Percentiles rank a stretch among this genome's conserved stretches.
These are phyloP conservation scores for Diabrotica virgifera DNA, from an alignment of 1,140 invertebrate species.

Conservation along the genomic window DNA sequence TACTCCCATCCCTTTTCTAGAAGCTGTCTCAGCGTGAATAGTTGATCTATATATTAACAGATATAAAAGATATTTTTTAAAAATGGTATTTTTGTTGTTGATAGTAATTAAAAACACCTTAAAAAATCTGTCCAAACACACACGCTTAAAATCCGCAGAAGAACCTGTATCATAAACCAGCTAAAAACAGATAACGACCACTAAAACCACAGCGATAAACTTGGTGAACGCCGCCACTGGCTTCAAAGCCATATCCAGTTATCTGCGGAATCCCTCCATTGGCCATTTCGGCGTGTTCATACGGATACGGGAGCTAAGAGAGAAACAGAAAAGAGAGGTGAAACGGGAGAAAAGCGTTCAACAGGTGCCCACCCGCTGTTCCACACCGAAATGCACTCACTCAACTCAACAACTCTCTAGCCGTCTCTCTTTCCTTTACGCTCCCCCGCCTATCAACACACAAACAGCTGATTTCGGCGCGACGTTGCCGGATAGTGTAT, in stretches of 20 bases:
- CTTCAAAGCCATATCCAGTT: constrained; percentile 8
- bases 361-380: constrained; percentile 11
- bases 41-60: not conserved
- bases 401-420: constrained; percentile 5
- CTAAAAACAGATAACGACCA: not conserved
- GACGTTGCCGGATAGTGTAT: not conserved
- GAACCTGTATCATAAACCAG: not conserved
- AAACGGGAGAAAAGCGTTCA: constrained; percentile 15
- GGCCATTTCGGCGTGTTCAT: constrained; percentile 13
- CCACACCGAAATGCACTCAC: constrained; percentile 8
- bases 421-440: not conserved
- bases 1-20: too few relatives aligned
- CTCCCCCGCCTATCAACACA: not conserved
- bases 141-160: too few relatives aligned
- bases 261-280: constrained; percentile 17
- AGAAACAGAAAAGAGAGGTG: not conserved
- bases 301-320: constrained; percentile 1
- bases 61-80: not conserved
- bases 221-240: constrained; percentile 7
- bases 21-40: too few relatives aligned
- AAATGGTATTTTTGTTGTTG: too few relatives aligned
- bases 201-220: not conserved
- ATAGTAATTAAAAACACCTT: not conserved
- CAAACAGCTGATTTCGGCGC: constrained; percentile 2
- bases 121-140: not conserved